A percentile compares a stretch with the other conserved stretches of the same genome.
Evolutionary conservation across 2,888 invertebrate species (phyloP).

Genomic region (Drosophila cracens): DNA sequence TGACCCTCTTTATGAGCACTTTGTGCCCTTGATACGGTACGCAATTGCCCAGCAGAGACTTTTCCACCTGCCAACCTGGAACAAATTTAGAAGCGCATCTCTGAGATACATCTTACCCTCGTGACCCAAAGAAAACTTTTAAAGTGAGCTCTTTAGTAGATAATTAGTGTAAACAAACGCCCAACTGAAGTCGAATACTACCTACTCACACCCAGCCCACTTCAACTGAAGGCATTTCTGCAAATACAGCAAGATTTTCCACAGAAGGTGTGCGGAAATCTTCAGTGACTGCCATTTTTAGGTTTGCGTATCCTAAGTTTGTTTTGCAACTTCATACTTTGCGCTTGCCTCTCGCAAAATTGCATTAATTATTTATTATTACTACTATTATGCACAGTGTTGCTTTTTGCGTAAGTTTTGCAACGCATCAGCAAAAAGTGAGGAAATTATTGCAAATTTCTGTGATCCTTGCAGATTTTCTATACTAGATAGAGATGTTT

Average conservation of each 20-base stretch:
- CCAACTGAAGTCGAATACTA: slow-evolving; percentile 4
- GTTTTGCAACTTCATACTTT: slow-evolving; percentile 14
- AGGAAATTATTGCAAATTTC: slow-evolving; percentile 2
- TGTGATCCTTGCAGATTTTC: not conserved
- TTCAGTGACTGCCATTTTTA: slow-evolving; percentile 15
- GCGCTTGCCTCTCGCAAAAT: slow-evolving; percentile 4
- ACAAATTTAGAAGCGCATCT: not conserved
- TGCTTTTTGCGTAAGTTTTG: slow-evolving; percentile 25
- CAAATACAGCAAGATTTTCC: slow-evolving; percentile 48
- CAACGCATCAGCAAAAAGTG: slow-evolving; percentile 14
- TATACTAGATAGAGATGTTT: not conserved
- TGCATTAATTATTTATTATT: slow-evolving; percentile 42
- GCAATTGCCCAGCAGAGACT: not conserved
- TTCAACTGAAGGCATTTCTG: slow-evolving; percentile 43
- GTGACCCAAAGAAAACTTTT: slow-evolving; percentile 6
- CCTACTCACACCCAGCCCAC: no score
- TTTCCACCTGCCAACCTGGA: not conserved
- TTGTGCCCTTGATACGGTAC: not conserved
- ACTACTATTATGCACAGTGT: slow-evolving; percentile 18
- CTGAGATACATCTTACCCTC: no score
- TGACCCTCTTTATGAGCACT: not conserved
- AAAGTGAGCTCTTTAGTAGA: slow-evolving; percentile 11
- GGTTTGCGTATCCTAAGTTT: slow-evolving; percentile 11
- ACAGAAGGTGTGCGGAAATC: slow-evolving; percentile 34
- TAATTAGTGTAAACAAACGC: slow-evolving; percentile 21